Percentiles rank a stretch among this genome's conserved stretches.
Conservation (phyloP, 2,888 invertebrate genomes). For the Mythimna pallens region DNA sequence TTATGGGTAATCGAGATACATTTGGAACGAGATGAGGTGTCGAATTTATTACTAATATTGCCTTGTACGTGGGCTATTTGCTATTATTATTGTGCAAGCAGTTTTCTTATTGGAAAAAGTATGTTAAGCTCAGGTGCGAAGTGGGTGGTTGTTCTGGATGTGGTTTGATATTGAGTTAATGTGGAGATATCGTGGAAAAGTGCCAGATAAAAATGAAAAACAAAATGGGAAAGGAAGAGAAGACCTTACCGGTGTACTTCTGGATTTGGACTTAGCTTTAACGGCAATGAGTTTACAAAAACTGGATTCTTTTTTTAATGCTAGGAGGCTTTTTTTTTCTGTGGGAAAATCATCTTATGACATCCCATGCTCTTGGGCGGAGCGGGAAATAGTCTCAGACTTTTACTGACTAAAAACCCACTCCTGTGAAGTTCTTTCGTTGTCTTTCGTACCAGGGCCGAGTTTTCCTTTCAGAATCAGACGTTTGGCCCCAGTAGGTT, state of each 20-base stretch:
- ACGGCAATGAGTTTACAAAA: no score
- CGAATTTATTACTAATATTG: conserved; percentile 79
- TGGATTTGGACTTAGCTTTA: no score
- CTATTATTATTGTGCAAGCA: conserved; percentile 52
- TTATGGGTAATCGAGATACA: conserved; percentile 84
- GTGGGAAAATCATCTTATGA: no score
- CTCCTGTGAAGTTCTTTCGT: no score
- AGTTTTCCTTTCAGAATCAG: no score
- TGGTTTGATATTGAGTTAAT: conserved; percentile 9
- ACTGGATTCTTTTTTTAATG: no score
- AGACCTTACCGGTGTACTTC: background rate
- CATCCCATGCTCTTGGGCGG: no score
- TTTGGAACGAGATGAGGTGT: conserved; percentile 80
- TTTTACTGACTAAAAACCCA: no score
- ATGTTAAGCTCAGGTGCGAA: conserved; percentile 30
- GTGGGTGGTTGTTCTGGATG: conserved; percentile 14
- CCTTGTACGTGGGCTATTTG: conserved; percentile 65
- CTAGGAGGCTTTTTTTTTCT: no score
- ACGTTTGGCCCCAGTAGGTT: no score
- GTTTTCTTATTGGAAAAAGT: conserved; percentile 51
- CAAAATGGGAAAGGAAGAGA: background rate
- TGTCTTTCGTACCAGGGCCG: no score
- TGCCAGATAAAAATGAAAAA: background rate
- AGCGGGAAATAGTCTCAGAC: no score
- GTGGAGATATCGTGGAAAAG: background rate